A percentile compares a stretch with the other conserved stretches of the same genome.
These are phyloP conservation scores for Erpobdella octoculata DNA, from an alignment of 2,888 invertebrate genomes.

Conservation along the genomic window DNA sequence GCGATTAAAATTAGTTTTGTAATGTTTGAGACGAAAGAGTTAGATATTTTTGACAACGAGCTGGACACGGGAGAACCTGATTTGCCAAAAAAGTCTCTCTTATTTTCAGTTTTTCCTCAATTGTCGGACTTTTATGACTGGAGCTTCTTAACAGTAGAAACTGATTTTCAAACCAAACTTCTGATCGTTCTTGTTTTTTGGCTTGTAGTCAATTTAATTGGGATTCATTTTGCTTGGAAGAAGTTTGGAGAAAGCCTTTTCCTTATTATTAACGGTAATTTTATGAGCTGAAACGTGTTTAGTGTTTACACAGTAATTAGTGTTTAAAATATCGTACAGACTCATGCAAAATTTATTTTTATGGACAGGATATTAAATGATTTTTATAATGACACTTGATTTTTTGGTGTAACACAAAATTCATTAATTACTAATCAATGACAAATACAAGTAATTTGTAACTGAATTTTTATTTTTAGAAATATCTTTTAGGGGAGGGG, in stretches of 20 bases:
- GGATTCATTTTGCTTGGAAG: constrained; percentile 17
- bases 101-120: not conserved
- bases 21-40: not conserved
- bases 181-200: not conserved
- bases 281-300: not conserved
- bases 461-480: too few relatives aligned
- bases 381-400: too few relatives aligned
- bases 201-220: constrained; percentile 1
- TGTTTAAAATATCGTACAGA: too few relatives aligned
- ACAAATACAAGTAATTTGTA: not conserved
- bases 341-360: too few relatives aligned
- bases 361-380: too few relatives aligned
- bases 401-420: not conserved
- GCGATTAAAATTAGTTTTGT: too few relatives aligned
- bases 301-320: not conserved
- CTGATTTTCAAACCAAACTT: constrained; percentile 19
- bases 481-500: too few relatives aligned
- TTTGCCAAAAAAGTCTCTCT: not conserved
- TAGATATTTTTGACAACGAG: constrained; percentile 4
- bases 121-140: not conserved
- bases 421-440: not conserved
- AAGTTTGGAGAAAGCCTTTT: constrained; percentile 8
- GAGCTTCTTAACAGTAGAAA: not conserved
- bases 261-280: not conserved
- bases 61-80: not conserved